phyloP scores from a whole-genome alignment of 2,888 invertebrate species.

The Meloe dianella region DNA sequence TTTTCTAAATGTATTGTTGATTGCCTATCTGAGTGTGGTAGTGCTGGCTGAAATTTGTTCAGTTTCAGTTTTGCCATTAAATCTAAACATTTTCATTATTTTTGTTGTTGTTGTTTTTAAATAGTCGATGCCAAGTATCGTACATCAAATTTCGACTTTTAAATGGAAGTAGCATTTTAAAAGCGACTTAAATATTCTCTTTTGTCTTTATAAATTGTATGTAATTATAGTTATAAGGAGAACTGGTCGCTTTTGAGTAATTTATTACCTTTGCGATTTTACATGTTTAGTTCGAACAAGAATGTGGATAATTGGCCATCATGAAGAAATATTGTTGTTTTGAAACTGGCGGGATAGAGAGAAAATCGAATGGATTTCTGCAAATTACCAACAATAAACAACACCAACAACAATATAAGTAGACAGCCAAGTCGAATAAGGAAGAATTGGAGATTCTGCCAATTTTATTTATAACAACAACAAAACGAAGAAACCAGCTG shows the following conservation, averaged over 20 bases:
- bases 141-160: background rate
- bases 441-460: background rate
- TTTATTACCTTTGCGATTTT: slow-evolving; percentile 26
- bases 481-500: background rate
- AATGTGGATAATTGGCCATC: slow-evolving; percentile 28
- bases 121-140: background rate
- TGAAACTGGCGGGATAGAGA: background rate
- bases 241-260: slow-evolving; percentile 28
- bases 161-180: slow-evolving; percentile 30
- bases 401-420: background rate
- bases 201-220: slow-evolving; percentile 32
- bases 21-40: background rate
- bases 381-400: slow-evolving; percentile 8
- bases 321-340: slow-evolving; percentile 13
- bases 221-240: slow-evolving; percentile 31
- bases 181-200: slow-evolving; percentile 23
- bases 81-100: too few relatives aligned
- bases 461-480: background rate
- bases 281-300: slow-evolving; percentile 22
- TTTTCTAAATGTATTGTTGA: background rate
- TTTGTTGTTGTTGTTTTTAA: too few relatives aligned
- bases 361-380: slow-evolving; percentile 7
- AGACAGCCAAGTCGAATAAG: too few relatives aligned
- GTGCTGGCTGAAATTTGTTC: too few relatives aligned
- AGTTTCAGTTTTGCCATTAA: too few relatives aligned